Conservation (phyloP, 1,140 invertebrate genomes). For the Araneus ventricosus region DNA sequence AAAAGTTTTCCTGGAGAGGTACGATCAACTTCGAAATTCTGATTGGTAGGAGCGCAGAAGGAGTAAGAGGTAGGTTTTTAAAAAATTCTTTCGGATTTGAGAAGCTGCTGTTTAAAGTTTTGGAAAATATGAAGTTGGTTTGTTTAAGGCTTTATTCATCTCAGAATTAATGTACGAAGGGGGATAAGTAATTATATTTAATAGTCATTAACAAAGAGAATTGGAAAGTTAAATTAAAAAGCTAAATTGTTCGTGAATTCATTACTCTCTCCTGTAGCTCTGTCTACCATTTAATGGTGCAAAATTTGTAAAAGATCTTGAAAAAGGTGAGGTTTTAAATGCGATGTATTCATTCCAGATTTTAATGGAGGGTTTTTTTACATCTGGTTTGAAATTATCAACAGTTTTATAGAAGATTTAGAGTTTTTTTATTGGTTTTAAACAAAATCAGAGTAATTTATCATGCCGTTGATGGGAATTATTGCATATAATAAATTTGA, state of each 20-base stretch:
- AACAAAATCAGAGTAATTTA: too few relatives aligned
- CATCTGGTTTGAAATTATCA: background rate
- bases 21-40: background rate
- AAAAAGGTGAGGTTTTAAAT: background rate
- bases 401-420: too few relatives aligned
- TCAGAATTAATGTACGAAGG: background rate
- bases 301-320: background rate
- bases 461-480: too few relatives aligned
- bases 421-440: too few relatives aligned
- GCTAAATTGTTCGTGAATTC: background rate
- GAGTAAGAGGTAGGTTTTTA: background rate
- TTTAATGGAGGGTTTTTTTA: background rate
- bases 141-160: background rate
- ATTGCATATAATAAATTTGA: too few relatives aligned
- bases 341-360: background rate
- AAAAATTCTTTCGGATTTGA: background rate
- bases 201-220: constrained; percentile 2
- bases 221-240: constrained; percentile 22
- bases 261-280: background rate
- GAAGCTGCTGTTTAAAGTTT: background rate
- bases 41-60: background rate
- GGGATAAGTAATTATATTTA: background rate
- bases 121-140: background rate
- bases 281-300: background rate
- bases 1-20: background rate